Evolutionary conservation across 1,140 invertebrate species (phyloP).

Genomic region (Lanistes nyassanus): DNA sequence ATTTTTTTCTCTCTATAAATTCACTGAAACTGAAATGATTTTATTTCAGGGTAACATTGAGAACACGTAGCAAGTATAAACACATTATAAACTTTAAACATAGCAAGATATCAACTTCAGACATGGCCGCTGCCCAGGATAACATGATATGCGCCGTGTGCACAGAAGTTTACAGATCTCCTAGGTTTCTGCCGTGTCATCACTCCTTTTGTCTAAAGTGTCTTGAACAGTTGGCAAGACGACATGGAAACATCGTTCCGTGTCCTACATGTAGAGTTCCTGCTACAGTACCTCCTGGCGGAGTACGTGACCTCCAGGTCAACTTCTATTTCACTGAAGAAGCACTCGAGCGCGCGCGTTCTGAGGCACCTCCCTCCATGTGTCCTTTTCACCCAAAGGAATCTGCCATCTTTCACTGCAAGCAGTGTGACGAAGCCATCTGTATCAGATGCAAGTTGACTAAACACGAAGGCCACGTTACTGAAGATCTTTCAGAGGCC

Average conservation of each 20-base stretch:
- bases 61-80: no score
- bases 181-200: not conserved
- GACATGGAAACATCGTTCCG: not conserved
- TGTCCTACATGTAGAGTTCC: not conserved
- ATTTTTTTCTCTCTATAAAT: no score
- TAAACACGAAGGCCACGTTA: no score
- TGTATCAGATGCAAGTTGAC: not conserved
- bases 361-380: no score
- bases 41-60: no score
- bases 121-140: no score
- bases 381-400: no score
- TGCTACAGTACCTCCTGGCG: not conserved
- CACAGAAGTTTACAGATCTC: not conserved
- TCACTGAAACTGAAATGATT: no score
- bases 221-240: not conserved
- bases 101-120: no score
- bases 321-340: slow-evolving; percentile 15
- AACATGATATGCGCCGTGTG: not conserved
- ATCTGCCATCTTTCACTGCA: no score
- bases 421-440: not conserved
- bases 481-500: no score
- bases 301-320: not conserved
- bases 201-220: not conserved
- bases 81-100: no score
- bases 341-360: not conserved